phyloP scores from a whole-genome alignment of 2,888 invertebrate genomes.

The Thereva unica region DNA sequence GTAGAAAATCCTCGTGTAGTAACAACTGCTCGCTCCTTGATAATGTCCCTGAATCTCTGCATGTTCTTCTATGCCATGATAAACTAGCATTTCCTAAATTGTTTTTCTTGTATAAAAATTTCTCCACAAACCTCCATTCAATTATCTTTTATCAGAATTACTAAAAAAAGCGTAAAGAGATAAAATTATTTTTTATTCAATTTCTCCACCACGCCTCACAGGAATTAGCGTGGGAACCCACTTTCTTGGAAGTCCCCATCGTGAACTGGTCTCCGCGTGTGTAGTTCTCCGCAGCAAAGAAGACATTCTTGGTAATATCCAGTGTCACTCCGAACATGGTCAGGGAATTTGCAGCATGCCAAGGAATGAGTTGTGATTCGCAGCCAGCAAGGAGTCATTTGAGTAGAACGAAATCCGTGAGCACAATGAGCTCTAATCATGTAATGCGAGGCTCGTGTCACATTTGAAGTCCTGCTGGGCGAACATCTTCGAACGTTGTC shows the following conservation, averaged over 20 bases:
- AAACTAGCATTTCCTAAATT: too few species aligned
- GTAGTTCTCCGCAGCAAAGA: not conserved
- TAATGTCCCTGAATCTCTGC: too few species aligned
- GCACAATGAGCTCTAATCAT: conserved; percentile 40
- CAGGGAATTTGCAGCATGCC: conserved; percentile 20
- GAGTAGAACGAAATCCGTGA: conserved; percentile 18
- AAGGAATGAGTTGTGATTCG: conserved; percentile 5
- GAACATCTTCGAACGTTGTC: conserved; percentile 4
- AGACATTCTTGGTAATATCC: conserved; percentile 14
- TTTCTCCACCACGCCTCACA: conserved; percentile 34
- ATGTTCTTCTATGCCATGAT: too few species aligned
- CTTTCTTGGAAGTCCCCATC: conserved; percentile 16
- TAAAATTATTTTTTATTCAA: not conserved
- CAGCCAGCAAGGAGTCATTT: conserved; percentile 29
- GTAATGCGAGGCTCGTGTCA: conserved; percentile 40
- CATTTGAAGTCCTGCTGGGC: conserved; percentile 38
- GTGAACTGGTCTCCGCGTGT: not conserved
- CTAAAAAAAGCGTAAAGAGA: too few species aligned
- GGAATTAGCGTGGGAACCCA: conserved; percentile 38
- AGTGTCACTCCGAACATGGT: not conserved
- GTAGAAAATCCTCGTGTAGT: too few species aligned
- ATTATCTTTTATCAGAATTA: too few species aligned
- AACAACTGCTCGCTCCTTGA: too few species aligned
- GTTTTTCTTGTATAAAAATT: too few species aligned
- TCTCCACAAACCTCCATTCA: too few species aligned